Percentiles rank a stretch among this genome's conserved stretches.
These are phyloP conservation scores for Sinocyclocheilus rhinocerous DNA, from an alignment of 2,113 vertebrate species.

Conservation along the genomic window DNA sequence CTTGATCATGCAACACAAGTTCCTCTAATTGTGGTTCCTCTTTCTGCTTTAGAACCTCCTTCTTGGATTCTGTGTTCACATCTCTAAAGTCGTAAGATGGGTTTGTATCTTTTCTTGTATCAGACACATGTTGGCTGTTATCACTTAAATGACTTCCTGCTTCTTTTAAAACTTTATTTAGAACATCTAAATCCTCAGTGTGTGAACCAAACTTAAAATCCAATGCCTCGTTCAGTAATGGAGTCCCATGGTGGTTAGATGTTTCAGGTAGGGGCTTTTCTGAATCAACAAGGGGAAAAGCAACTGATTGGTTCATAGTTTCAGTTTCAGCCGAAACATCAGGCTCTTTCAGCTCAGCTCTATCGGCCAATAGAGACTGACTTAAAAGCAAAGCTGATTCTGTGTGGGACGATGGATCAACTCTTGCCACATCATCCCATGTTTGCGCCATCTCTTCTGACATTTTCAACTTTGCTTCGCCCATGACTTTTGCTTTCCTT, in stretches of 20 bases:
- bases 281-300: neutral
- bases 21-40: constrained; percentile 20
- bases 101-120: neutral
- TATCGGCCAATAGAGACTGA: neutral
- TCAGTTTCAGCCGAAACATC: constrained; percentile 7
- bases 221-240: neutral
- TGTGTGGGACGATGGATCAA: neutral
- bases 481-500: constrained; percentile 7
- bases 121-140: neutral
- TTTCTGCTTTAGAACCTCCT: neutral
- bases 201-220: neutral
- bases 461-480: neutral
- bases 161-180: constrained; percentile 9
- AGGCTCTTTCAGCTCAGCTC: neutral
- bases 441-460: constrained; percentile 8
- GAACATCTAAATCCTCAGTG: constrained; percentile 10
- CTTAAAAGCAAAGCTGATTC: constrained; percentile 1
- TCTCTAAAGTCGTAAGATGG: neutral
- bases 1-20: neutral
- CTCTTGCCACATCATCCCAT: constrained; percentile 4
- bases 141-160: neutral
- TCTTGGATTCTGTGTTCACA: constrained; percentile 2
- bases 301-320: neutral
- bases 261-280: constrained; percentile 11
- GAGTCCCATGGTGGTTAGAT: neutral